Evolutionary conservation across 2,113 vertebrate species (phyloP), one percentile per base, ranked within the genome.

Genomic region (Ictalurus punctatus): DNA sequence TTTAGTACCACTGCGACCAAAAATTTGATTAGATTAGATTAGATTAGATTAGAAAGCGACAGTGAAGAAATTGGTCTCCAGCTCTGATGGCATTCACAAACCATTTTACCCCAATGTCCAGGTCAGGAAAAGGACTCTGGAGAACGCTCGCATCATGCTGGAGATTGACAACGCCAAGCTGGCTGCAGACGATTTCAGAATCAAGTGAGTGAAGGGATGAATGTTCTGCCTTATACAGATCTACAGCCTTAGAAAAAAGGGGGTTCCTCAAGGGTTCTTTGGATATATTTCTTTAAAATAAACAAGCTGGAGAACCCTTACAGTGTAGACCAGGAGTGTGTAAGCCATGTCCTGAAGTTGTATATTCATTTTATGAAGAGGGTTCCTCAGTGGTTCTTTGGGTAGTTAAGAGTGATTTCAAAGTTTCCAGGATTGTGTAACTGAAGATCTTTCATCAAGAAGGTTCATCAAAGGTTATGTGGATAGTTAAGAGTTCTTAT

Each of bases 131-230:
- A 95, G 90, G 91, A 96, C 94, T 9, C 86, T 96, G 94, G 95
- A 96, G 90, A 97, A 96, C 3, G 95, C 96, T 48, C 95, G 94
- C 34, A 94, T 97, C 89, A 95, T 96, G 95, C 69, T 96, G 83
- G 95, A 96, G 93, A 96, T 97, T 0, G 96, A 97, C 92, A 97
- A 96, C 10, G 96, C 96, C 80, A 97, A 95, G 91, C 93, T 97
- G 93, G 96, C 96, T 9, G 96, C 96, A 4, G 96, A 97, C 86
- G 96, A 97, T 93, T 96, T 97, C 94, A 94, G 94, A 91, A 94
- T 96, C 91, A 97, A 97, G 96, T 96, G 89, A 95, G 96, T 92
- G 61, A 23, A 1, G 4, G 23, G 34, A 82, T 40, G 1, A 65
- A 14, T 80, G 0, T 73, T 65, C 54, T n/a, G 52, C 14, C 12